Base-by-base conservation (phyloP, 2,888 invertebrate species). In the Ectobius pallidus region DNA sequence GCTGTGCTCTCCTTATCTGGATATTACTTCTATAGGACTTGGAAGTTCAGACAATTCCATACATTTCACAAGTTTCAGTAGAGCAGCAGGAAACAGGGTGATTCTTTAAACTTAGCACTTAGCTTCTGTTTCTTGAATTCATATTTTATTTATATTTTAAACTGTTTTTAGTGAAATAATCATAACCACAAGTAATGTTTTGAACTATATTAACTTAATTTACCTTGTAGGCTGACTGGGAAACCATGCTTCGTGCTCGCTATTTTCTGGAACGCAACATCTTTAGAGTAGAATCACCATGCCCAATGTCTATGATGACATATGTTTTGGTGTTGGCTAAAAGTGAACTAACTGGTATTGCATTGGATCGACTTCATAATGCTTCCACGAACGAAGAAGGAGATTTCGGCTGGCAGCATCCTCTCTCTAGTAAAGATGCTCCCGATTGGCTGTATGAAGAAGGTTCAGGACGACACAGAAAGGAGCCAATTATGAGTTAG, bases 311-410 rank as follows among this genome's bases (percentile, higher is more conserved):
- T 58, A 87, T 89, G 2, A 84, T 88, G 1, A 87, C 89, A 0
- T 81, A 89, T 44, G 89, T 88, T 0, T 80, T 90, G 34, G 87
- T 89, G 11, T 80, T 88, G 32, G 83, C 86, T 11, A 85, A 86
- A 79, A 87, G 87, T 77, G 84, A 86, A 1, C 77, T 86, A 46
- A 85, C 88, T 0, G 85, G 86, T 0, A 87, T 87, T 82, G 89
- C 89, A 0, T 81, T 90, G 2, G 83, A 86, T 9, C 87, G 87
- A 74, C 79, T 90, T 49, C 82, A 85, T 30, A 89, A 89, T 74
- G 87, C 87, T 0, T 89, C 89, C 0, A 89, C 89, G 0, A 88
- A 89, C 0, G 89, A 90, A 80, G 90, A 90, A 78, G 89, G 89
- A 0, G 90, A 90, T 77, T 90, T 90, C 73, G 89, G 89, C 1